These are phyloP conservation scores for Drosophila triauraria DNA, from an alignment of 1,140 invertebrate genomes.

Conservation along the genomic window DNA sequence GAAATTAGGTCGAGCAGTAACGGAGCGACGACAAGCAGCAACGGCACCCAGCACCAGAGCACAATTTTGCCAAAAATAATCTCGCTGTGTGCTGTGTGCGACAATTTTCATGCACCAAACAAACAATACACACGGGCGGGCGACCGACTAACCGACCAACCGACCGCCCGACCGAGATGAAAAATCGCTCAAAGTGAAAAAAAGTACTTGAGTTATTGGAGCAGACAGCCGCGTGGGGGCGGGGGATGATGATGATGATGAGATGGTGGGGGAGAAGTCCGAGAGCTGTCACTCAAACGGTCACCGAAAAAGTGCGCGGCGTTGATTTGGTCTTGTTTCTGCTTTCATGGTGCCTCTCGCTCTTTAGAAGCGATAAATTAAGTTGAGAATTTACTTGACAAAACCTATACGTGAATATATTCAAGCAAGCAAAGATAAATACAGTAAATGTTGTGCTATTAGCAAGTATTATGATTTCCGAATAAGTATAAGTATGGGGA, in stretches of 20 bases:
- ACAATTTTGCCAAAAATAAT: conserved; percentile 80
- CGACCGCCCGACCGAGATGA: conserved; percentile 34
- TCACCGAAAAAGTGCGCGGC: conserved; percentile 46
- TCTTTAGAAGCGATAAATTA: conserved; percentile 52
- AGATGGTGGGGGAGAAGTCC: conserved; percentile 33
- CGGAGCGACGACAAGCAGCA: conserved; percentile 22
- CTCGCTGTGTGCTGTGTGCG: conserved; percentile 51
- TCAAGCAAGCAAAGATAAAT: conserved; percentile 6
- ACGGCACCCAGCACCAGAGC: conserved; percentile 21
- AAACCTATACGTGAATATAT: conserved; percentile 7
- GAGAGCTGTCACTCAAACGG: conserved; percentile 58
- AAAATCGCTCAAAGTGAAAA: conserved; percentile 65
- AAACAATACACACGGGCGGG: conserved; percentile 27
- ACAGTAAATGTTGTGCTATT: conserved; percentile 15
- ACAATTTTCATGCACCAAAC: conserved; percentile 71
- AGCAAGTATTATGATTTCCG: conserved; percentile 8
- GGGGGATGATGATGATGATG: neutral
- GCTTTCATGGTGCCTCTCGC: conserved; percentile 5
- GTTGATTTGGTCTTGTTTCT: conserved; percentile 49
- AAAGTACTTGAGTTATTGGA: conserved; percentile 81
- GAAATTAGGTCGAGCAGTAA: conserved; percentile 68
- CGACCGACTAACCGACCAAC: neutral
- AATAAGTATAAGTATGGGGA: conserved; percentile 8
- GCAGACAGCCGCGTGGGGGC: conserved; percentile 57
- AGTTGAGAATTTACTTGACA: conserved; percentile 34